Conservation (phyloP, 2,888 invertebrate genomes). For the Euplexia lucipara region DNA sequence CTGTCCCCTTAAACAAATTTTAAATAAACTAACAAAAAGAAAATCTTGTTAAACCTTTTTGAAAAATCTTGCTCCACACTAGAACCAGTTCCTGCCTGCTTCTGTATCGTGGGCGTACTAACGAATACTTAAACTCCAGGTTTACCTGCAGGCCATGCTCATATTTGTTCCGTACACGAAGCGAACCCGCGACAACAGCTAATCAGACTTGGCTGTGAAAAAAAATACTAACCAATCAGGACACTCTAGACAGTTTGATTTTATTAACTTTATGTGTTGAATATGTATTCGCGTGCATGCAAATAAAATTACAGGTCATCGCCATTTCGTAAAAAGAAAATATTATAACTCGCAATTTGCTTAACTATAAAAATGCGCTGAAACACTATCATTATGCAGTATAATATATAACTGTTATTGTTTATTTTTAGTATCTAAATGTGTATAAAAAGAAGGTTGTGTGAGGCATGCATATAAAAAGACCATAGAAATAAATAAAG, state of each 20-base stretch:
- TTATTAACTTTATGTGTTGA: slow-evolving; percentile 1
- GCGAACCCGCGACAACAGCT: no score
- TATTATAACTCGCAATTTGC: background rate
- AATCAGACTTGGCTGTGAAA: background rate
- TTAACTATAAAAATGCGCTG: background rate
- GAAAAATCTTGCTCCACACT: no score
- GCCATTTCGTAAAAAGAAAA: background rate
- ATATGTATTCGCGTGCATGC: slow-evolving; percentile 9
- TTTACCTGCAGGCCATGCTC: no score
- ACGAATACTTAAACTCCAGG: no score
- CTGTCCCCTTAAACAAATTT: no score
- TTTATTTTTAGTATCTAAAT: slow-evolving; percentile 1
- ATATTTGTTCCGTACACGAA: no score
- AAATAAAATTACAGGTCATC: slow-evolving; percentile 1
- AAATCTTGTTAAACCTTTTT: no score
- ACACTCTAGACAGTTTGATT: slow-evolving; percentile 14
- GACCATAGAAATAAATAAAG: background rate
- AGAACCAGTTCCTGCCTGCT: no score
- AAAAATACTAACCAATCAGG: background rate
- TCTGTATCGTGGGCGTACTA: no score
- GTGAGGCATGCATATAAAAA: background rate
- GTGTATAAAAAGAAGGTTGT: no score
- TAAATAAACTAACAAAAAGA: no score
- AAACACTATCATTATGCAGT: background rate
- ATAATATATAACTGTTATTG: background rate